Percentiles rank a stretch among this genome's conserved stretches.
These are phyloP conservation scores for Oscheius myriophilus DNA, from an alignment of 2,888 invertebrate genomes.

Conservation along the genomic window DNA sequence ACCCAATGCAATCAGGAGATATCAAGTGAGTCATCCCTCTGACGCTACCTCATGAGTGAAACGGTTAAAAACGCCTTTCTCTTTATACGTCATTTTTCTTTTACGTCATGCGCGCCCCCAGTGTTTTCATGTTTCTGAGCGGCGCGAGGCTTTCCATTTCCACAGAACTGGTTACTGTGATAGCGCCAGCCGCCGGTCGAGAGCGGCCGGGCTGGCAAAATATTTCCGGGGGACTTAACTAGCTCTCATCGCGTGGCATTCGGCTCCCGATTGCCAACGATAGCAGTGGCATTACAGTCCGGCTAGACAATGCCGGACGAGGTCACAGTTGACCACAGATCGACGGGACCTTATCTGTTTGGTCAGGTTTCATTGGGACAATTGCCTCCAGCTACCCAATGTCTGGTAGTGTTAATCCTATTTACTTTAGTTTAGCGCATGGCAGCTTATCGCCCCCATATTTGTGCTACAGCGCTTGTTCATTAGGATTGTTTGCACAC, in stretches of 20 bases:
- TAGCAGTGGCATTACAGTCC: neutral
- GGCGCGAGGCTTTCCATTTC: constrained; percentile 31
- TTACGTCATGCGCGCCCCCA: constrained; percentile 29
- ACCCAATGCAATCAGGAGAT: constrained; percentile 70
- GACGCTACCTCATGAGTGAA: neutral
- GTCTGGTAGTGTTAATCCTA: too few species aligned
- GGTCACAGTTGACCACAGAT: too few species aligned
- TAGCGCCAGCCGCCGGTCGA: constrained; percentile 29
- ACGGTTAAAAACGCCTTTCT: neutral
- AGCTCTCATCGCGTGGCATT: constrained; percentile 10
- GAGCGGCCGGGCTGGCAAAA: constrained; percentile 25
- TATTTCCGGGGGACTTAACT: constrained; percentile 30
- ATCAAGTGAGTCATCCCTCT: constrained; percentile 62
- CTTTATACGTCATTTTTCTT: constrained; percentile 20
- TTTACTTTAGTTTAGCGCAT: constrained; percentile 3
- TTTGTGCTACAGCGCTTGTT: constrained; percentile 26
- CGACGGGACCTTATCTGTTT: too few species aligned
- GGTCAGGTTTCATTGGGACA: too few species aligned
- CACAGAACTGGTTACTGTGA: constrained; percentile 32
- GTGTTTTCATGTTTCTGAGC: constrained; percentile 31
- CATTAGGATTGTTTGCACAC: constrained; percentile 28
- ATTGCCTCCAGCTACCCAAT: too few species aligned
- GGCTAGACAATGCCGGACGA: too few species aligned
- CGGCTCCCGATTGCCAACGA: constrained; percentile 5
- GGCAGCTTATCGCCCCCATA: constrained; percentile 25